Percentiles rank a stretch among this genome's conserved stretches.
Conservation (phyloP, 2,888 invertebrate species). For the Spicauda simplicius region DNA sequence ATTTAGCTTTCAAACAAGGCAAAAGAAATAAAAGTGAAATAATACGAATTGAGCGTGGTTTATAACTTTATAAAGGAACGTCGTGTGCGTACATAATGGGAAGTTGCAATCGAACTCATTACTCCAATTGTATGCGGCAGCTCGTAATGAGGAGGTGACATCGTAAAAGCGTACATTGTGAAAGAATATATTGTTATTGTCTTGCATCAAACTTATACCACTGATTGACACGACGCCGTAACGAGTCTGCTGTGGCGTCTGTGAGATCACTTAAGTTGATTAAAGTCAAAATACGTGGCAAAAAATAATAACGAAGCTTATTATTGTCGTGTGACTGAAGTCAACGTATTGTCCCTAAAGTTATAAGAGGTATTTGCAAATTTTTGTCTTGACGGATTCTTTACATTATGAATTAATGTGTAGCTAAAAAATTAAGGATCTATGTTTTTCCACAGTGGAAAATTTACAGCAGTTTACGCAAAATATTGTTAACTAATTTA, state of each 20-base stretch:
- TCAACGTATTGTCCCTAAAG: background rate
- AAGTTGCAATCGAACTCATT: slow-evolving; percentile 62
- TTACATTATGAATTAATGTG: background rate
- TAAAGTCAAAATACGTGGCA: slow-evolving; percentile 68
- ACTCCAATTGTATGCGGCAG: slow-evolving; percentile 58
- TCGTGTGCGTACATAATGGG: slow-evolving; percentile 70
- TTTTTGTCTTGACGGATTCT: background rate
- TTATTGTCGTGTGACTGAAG: slow-evolving; percentile 6
- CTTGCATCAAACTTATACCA: slow-evolving; percentile 56
- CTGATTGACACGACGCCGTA: slow-evolving; percentile 69
- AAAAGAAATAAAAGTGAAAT: slow-evolving; percentile 58
- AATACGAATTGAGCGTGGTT: slow-evolving; percentile 60
- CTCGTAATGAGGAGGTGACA: slow-evolving; percentile 56
- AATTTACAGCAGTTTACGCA: background rate
- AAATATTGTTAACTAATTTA: background rate
- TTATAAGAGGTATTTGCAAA: background rate
- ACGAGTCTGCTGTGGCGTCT: slow-evolving; percentile 55
- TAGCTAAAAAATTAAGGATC: background rate
- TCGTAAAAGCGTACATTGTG: slow-evolving; percentile 64
- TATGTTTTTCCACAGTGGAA: background rate
- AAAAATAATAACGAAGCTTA: slow-evolving; percentile 46
- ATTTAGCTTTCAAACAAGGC: slow-evolving; percentile 53
- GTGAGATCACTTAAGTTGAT: slow-evolving; percentile 68
- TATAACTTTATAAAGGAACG: slow-evolving; percentile 67
- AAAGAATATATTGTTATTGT: slow-evolving; percentile 71